These are phyloP conservation scores for Mastomys natalensis DNA, from an alignment of 2,113 vertebrate genomes.

Conservation along the genomic window DNA sequence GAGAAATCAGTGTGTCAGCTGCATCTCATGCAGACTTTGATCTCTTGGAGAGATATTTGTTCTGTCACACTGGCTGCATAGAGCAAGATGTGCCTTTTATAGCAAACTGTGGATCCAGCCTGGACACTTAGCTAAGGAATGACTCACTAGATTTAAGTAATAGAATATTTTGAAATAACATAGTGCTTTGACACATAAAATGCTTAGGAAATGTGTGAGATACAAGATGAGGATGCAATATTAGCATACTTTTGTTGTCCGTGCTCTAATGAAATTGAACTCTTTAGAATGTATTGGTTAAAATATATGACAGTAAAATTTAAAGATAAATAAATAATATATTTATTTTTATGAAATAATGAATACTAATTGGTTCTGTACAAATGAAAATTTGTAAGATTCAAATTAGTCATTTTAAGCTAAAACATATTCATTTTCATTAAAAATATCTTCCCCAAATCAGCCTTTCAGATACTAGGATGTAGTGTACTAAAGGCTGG, in stretches of 20 bases:
- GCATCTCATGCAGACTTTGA: background rate
- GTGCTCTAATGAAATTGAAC: background rate
- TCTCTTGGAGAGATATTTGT: too few species aligned
- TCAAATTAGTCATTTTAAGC: background rate
- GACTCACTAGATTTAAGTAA: background rate
- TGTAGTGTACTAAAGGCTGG: background rate
- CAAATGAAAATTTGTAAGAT: background rate
- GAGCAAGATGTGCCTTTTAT: accelerated
- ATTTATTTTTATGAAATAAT: background rate
- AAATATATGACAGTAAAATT: background rate
- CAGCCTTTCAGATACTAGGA: background rate
- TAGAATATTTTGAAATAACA: background rate
- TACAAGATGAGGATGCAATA: background rate
- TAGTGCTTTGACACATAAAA: background rate
- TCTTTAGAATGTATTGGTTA: background rate
- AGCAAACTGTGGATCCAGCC: background rate
- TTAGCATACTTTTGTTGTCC: background rate
- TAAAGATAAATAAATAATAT: background rate
- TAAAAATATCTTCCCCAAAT: background rate
- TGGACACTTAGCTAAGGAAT: background rate
- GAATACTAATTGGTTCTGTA: background rate
- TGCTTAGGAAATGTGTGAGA: accelerated
- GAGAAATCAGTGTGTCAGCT: background rate
- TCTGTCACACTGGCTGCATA: background rate
- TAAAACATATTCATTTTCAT: background rate